A percentile compares a stretch with the other conserved stretches of the same genome.
Evolutionary conservation across 2,113 vertebrate genomes (phyloP).

Genomic region (Orcinus orca): DNA sequence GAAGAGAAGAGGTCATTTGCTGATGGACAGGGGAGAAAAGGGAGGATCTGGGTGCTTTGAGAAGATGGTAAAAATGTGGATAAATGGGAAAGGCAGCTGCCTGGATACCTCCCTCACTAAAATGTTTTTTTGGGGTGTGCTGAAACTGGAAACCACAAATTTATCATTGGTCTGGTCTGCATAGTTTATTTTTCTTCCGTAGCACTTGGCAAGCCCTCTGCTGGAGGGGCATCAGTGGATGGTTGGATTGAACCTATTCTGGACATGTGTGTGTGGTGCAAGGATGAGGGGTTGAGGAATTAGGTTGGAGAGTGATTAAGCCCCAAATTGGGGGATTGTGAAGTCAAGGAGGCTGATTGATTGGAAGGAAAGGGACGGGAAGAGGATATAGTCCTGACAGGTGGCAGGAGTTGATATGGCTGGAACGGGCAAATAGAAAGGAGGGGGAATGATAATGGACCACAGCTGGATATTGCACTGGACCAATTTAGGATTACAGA

Average conservation of each 20-base stretch:
- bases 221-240: neutral
- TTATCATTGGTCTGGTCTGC: too few relatives aligned
- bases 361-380: neutral
- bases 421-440: neutral
- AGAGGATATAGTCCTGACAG: neutral
- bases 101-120: neutral
- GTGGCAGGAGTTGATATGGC: neutral
- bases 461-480: neutral
- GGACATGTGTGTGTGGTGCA: rapidly evolving
- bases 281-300: neutral
- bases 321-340: neutral
- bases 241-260: neutral
- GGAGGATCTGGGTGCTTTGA: neutral
- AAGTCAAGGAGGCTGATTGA: neutral
- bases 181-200: neutral
- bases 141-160: neutral
- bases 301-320: neutral
- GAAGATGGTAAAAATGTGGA: neutral
- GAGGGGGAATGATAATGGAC: neutral
- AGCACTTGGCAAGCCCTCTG: neutral
- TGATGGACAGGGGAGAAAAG: neutral
- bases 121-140: neutral
- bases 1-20: conserved; percentile 1
- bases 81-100: neutral
- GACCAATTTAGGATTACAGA: neutral